A percentile compares a stretch with the other conserved stretches of the same genome.
Conservation (phyloP, 2,888 invertebrate species). For the Ormyrus pomaceus region DNA sequence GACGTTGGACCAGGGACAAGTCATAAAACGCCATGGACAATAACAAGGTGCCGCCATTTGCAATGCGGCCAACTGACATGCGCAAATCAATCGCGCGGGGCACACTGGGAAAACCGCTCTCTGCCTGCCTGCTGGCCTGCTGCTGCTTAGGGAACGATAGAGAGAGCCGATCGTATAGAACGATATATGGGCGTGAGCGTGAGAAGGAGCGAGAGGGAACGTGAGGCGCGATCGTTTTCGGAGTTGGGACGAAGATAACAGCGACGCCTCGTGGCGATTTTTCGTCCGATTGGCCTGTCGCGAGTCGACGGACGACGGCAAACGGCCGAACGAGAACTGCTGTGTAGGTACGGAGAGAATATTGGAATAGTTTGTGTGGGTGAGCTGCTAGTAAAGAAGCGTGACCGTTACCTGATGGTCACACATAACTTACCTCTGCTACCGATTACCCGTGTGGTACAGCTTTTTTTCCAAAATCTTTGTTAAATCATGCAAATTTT, state of each 20-base stretch:
- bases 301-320: no score
- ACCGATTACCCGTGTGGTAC: no score
- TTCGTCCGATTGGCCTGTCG: background rate
- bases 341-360: no score
- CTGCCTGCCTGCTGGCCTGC: background rate
- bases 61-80: slow-evolving; percentile 88
- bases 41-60: slow-evolving; percentile 99
- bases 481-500: no score
- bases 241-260: background rate
- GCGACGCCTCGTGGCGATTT: slow-evolving; percentile 29
- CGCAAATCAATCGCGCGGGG: slow-evolving; percentile 79
- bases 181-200: background rate
- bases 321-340: no score
- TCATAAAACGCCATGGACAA: slow-evolving; percentile 92
- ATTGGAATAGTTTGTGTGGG: no score
- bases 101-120: slow-evolving; percentile 65
- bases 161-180: background rate
- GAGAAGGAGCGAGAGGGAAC: background rate
- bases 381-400: no score
- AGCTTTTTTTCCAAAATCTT: no score
- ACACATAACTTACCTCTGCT: no score
- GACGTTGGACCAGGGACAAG: slow-evolving; percentile 49
- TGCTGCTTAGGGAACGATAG: background rate
- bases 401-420: no score
- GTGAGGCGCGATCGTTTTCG: background rate